phyloP scores from a whole-genome alignment of 2,113 vertebrate genomes.

The Pungitius pungitius region DNA sequence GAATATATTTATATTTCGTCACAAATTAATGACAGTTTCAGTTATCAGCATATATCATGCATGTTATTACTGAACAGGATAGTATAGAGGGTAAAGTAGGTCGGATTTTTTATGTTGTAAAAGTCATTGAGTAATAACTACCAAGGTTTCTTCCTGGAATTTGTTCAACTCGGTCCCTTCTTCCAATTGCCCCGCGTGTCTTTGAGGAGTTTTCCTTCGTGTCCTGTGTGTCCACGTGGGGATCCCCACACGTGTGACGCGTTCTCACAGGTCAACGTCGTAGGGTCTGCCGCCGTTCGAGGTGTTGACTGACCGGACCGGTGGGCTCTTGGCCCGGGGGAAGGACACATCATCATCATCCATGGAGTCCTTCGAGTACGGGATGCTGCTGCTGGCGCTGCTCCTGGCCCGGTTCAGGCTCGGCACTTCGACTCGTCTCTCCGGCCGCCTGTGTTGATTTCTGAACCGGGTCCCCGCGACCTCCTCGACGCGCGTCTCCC shows the following conservation, averaged over 20 bases:
- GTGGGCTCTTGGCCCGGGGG: constrained; percentile 70
- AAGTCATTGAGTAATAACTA: neutral
- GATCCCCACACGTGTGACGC: neutral
- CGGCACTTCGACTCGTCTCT: constrained; percentile 59
- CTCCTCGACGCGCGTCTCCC: constrained; percentile 57
- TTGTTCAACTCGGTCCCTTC: neutral
- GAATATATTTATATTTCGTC: neutral
- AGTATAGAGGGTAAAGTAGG: too few relatives aligned
- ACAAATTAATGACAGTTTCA: neutral
- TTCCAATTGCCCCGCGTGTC: neutral
- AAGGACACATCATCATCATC: constrained; percentile 78
- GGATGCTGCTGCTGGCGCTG: constrained; percentile 69
- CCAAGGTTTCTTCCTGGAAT: neutral
- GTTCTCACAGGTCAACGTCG: constrained; percentile 75
- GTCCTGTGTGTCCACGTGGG: neutral
- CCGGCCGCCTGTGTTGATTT: constrained; percentile 10
- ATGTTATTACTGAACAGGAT: too few relatives aligned
- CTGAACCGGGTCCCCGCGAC: neutral
- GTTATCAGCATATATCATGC: neutral
- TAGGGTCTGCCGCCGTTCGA: constrained; percentile 63
- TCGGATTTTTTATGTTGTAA: neutral
- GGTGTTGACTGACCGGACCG: constrained; percentile 46
- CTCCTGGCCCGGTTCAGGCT: constrained; percentile 59
- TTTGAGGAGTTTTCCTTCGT: neutral
- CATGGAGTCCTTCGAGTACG: constrained; percentile 67